Evolutionary conservation across 2,888 invertebrate genomes (phyloP), one percentile per base, ranked within the genome.

Genomic region (Cosmia pyralina): DNA sequence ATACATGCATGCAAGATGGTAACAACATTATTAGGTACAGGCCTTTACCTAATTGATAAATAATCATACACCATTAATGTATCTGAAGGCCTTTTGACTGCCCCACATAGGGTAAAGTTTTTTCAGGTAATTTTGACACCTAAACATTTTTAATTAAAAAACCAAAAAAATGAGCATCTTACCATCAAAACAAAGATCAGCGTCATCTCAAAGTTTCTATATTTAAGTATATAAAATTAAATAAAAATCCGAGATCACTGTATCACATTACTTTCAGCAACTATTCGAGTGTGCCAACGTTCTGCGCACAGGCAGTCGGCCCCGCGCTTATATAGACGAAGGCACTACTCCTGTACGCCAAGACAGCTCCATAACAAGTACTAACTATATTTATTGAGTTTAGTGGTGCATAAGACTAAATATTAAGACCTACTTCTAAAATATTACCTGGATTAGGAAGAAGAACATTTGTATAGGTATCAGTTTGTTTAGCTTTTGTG

Each of bases 101-200:
- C 34, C 4, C 17, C 34, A 10, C 41, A 41, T 4, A 38, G 8
- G 41, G 41, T 41, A 41, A 41, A 5, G 2, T 1, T 4, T 46
- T 46, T 34, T 50, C 15, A 1, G 3, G 8, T n/a, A 10, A 38
- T 38, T 64, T 38, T 38, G 4, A n/a, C 34, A 64, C 15, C 1
- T 11, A 17, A 53, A 11, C 10, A 64, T 11, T 11, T 0, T n/a
- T 17, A 38, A 4, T 17, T 1, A 55, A 53, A 38, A 64, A 53
- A 34, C 13, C n/a, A 5, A 13, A 52, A 53, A 28, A 66, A 46
- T 11, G 15, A 59, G 4, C 11, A 69, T 70, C 90, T 90, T 84
- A 92, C 91, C 91, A 91, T 88, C 88, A 92, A 90, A 88, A 89
- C 83, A 67, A 85, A 85, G 72, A 90, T 73, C 83, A 80, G 84